These are phyloP conservation scores for Sesia apiformis DNA, from an alignment of 2,888 invertebrate genomes.

Conservation along the genomic window DNA sequence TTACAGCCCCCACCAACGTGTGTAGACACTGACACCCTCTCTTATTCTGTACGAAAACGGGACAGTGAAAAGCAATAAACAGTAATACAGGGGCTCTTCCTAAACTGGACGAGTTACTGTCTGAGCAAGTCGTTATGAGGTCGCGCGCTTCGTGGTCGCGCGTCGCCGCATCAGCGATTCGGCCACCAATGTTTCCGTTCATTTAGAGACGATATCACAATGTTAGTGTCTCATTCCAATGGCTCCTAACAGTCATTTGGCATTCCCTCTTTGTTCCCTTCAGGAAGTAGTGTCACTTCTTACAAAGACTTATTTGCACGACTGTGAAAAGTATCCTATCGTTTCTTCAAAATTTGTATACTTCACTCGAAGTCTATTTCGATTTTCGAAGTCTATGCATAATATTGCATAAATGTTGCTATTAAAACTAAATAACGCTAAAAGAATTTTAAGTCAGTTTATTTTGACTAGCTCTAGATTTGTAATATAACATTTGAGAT, in stretches of 20 bases:
- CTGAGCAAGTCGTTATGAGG: constrained; percentile 51
- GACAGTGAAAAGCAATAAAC: constrained; percentile 12
- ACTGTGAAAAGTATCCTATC: too few relatives aligned
- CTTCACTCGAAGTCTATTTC: too few relatives aligned
- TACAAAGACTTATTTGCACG: constrained; percentile 6
- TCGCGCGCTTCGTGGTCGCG: constrained; percentile 3
- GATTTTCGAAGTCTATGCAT: too few relatives aligned
- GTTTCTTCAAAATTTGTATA: too few relatives aligned
- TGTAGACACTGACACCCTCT: constrained; percentile 25
- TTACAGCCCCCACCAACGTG: constrained; percentile 37
- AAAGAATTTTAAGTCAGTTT: too few relatives aligned
- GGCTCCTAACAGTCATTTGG: background rate
- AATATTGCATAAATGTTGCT: too few relatives aligned
- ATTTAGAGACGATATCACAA: constrained; percentile 42
- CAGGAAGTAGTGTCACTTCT: too few relatives aligned
- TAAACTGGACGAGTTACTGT: constrained; percentile 43
- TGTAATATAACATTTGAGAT: too few relatives aligned
- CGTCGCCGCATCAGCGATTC: constrained; percentile 56
- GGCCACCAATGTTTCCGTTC: constrained; percentile 38
- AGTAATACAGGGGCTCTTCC: constrained; percentile 28
- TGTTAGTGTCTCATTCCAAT: constrained; percentile 9
- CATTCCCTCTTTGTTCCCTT: background rate
- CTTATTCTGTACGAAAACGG: constrained; percentile 12
- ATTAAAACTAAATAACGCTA: too few relatives aligned
- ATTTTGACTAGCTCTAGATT: too few relatives aligned